These are phyloP conservation scores for Nibea coibor DNA, from an alignment of 2,113 vertebrate genomes.

Conservation along the genomic window DNA sequence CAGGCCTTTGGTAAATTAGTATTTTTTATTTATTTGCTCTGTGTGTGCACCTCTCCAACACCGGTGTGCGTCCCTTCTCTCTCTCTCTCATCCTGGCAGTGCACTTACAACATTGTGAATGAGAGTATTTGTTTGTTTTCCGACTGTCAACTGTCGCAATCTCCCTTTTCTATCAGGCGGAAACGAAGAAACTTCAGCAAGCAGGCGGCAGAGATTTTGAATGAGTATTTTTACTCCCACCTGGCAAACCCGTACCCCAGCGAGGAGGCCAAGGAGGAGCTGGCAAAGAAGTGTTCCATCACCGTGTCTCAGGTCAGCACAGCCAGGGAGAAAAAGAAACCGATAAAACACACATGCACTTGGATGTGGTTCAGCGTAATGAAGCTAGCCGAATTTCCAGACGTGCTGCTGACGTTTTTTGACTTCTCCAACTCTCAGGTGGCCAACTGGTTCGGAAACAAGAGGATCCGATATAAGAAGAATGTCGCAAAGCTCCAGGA, in stretches of 20 bases:
- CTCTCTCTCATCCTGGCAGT: no score
- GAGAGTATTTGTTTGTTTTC: not conserved
- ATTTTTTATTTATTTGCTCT: no score
- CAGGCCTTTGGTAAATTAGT: no score
- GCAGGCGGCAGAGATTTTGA: slow-evolving; percentile 95
- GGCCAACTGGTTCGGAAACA: slow-evolving; percentile 73
- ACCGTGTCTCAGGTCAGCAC: slow-evolving; percentile 86
- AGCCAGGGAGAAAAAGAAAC: not conserved
- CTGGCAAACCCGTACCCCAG: slow-evolving; percentile 98
- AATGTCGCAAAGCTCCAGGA: slow-evolving; percentile 64
- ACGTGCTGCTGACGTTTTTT: not conserved
- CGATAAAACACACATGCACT: not conserved
- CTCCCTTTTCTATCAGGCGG: slow-evolving; percentile 17
- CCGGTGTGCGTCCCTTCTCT: no score
- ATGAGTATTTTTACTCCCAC: slow-evolving; percentile 97
- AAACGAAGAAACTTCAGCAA: slow-evolving; percentile 91
- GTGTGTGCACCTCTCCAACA: no score
- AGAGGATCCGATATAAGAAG: slow-evolving; percentile 70
- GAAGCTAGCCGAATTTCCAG: not conserved
- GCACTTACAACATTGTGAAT: not conserved
- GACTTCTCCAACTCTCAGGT: slow-evolving; percentile 32
- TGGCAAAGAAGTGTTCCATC: slow-evolving; percentile 95
- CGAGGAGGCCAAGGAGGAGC: slow-evolving; percentile 96
- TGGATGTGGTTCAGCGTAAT: not conserved
- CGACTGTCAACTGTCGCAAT: not conserved